These are phyloP conservation scores for Taurulus bubalis DNA, from an alignment of 2,113 vertebrate species.

Conservation along the genomic window DNA sequence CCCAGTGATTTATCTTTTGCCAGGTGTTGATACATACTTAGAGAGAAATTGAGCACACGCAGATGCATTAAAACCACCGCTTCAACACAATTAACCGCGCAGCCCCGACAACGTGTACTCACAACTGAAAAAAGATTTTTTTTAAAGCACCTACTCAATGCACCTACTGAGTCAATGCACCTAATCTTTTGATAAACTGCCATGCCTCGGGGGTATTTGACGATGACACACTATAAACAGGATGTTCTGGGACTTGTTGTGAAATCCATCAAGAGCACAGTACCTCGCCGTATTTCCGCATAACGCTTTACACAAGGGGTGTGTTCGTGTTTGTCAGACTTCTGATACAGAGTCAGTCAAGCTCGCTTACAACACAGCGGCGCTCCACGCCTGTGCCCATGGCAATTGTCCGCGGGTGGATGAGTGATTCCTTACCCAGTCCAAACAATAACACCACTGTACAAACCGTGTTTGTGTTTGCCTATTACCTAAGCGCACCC, in stretches of 20 bases:
- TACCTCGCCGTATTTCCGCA: slow-evolving; percentile 48
- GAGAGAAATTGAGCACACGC: not conserved
- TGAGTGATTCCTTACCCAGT: slow-evolving; percentile 80
- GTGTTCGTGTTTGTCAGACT: slow-evolving; percentile 74
- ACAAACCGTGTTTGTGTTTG: slow-evolving; percentile 86
- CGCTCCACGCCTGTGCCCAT: slow-evolving; percentile 75
- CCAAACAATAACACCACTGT: slow-evolving; percentile 87
- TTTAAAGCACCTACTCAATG: too few species aligned
- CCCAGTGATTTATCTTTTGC: not conserved
- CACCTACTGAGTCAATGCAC: not conserved
- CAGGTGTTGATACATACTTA: not conserved
- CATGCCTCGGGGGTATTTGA: slow-evolving; percentile 39
- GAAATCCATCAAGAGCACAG: slow-evolving; percentile 64
- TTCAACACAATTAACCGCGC: not conserved
- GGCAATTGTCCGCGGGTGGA: slow-evolving; percentile 71
- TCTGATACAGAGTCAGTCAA: slow-evolving; percentile 66
- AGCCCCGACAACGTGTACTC: not conserved
- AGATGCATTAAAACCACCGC: not conserved
- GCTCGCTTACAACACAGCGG: slow-evolving; percentile 59
- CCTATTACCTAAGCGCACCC: slow-evolving; percentile 83
- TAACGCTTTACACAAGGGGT: slow-evolving; percentile 74
- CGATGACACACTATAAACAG: slow-evolving; percentile 67
- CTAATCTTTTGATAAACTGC: not conserved
- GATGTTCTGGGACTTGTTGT: slow-evolving; percentile 70
- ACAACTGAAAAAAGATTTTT: not conserved